Evolutionary conservation across 2,113 vertebrate species (phyloP).

Genomic region (Loxodonta africana): DNA sequence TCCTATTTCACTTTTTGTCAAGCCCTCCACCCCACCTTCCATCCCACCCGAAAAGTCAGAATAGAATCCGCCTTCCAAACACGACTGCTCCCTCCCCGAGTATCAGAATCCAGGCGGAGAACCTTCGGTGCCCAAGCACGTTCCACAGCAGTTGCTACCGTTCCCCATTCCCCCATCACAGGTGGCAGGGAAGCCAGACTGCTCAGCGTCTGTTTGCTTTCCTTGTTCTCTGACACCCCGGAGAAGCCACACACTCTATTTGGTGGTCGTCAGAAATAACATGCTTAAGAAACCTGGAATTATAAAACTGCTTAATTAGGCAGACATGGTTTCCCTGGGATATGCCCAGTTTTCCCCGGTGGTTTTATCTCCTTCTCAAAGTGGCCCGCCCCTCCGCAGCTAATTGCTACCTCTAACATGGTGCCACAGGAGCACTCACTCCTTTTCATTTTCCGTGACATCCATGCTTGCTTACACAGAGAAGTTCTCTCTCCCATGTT

Average conservation of each 20-base stretch:
- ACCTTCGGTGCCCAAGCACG: not conserved
- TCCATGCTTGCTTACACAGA: conserved; percentile 36
- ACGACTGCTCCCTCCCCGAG: not conserved
- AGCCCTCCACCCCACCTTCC: not conserved
- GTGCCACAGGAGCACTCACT: not conserved
- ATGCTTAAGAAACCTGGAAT: conserved; percentile 78
- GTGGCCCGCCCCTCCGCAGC: conserved; percentile 13
- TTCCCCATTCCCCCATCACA: not conserved
- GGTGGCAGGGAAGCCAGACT: conserved; percentile 54
- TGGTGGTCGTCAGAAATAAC: conserved; percentile 76
- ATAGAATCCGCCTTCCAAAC: not conserved
- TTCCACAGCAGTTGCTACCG: not conserved
- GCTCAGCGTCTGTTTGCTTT: not conserved
- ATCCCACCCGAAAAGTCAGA: conserved; percentile 50
- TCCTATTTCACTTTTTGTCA: not conserved
- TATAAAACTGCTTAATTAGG: conserved; percentile 79
- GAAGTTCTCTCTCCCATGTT: not conserved
- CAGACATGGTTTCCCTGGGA: conserved; percentile 68
- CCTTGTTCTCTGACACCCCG: conserved; percentile 57
- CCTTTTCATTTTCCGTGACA: conserved; percentile 40
- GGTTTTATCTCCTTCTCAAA: conserved; percentile 59
- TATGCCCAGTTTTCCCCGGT: conserved; percentile 67
- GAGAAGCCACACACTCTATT: conserved; percentile 66
- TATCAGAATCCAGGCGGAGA: conserved; percentile 40
- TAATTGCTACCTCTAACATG: conserved; percentile 77